phyloP scores from a whole-genome alignment of 2,113 vertebrate species.

The Clupea harengus region DNA sequence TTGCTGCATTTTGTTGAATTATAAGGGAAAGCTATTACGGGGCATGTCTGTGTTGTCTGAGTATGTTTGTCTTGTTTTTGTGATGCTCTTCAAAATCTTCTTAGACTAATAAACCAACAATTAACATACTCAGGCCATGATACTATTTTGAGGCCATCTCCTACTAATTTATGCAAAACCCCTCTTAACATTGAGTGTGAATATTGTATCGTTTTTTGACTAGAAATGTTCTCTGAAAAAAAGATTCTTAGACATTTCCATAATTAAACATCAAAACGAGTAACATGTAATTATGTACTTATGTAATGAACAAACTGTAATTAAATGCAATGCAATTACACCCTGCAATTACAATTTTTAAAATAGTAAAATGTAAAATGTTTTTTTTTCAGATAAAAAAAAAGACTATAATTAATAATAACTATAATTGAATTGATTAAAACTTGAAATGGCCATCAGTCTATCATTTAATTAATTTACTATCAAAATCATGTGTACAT shows the following conservation, averaged over 20 bases:
- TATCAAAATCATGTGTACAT: neutral
- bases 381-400: no score
- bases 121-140: conserved; percentile 29
- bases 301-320: neutral
- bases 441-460: neutral
- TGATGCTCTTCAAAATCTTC: conserved; percentile 54
- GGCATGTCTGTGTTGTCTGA: conserved; percentile 8
- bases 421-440: neutral
- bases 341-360: neutral
- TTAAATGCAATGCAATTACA: conserved; percentile 10
- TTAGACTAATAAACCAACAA: conserved; percentile 61
- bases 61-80: conserved; percentile 38
- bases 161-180: neutral
- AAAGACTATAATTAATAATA: no score
- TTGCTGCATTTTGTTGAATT: conserved; percentile 61
- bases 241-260: neutral
- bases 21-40: conserved; percentile 53
- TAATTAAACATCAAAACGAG: neutral
- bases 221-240: neutral
- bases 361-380: neutral
- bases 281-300: conserved; percentile 6
- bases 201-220: neutral
- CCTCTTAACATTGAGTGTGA: neutral
- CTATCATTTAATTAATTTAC: neutral
- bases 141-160: neutral